Evolutionary conservation across 2,888 invertebrate genomes (phyloP).

Genomic region (Alentia gelatinosa): DNA sequence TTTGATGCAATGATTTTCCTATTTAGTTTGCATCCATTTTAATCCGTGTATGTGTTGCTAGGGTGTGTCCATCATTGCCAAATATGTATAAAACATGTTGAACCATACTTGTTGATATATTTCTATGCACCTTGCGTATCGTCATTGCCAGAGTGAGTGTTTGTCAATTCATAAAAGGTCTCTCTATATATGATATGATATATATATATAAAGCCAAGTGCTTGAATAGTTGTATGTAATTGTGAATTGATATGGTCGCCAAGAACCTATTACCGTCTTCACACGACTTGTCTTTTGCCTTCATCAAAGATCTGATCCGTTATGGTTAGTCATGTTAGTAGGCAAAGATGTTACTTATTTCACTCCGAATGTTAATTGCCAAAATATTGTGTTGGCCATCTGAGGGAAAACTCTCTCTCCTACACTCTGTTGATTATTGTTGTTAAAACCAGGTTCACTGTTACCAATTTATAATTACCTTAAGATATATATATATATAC

Average conservation of each 20-base stretch:
- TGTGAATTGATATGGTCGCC: not conserved
- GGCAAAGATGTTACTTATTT: not conserved
- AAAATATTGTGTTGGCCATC: not conserved
- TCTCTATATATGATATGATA: not conserved
- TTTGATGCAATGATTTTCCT: conserved; percentile 1
- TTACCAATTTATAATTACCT: not conserved
- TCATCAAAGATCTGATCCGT: not conserved
- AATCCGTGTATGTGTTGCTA: not conserved
- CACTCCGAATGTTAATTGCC: not conserved
- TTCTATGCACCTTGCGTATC: conserved; percentile 34
- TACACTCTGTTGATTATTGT: not conserved
- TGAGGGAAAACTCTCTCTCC: not conserved
- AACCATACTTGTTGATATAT: conserved; percentile 37
- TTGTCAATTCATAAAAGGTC: not conserved
- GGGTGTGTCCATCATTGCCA: not conserved
- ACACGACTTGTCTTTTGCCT: not conserved
- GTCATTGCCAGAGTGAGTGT: conserved; percentile 1
- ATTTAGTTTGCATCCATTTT: not conserved
- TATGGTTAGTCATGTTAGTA: not conserved
- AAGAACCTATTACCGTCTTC: not conserved
- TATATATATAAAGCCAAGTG: not conserved
- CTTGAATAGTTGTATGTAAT: not conserved
- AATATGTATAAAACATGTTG: not conserved
- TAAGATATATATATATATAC: too few relatives aligned
- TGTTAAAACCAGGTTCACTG: not conserved